A percentile compares a stretch with the other conserved stretches of the same genome.
phyloP scores from a whole-genome alignment of 2,113 vertebrate genomes.

The Amia ocellicauda region DNA sequence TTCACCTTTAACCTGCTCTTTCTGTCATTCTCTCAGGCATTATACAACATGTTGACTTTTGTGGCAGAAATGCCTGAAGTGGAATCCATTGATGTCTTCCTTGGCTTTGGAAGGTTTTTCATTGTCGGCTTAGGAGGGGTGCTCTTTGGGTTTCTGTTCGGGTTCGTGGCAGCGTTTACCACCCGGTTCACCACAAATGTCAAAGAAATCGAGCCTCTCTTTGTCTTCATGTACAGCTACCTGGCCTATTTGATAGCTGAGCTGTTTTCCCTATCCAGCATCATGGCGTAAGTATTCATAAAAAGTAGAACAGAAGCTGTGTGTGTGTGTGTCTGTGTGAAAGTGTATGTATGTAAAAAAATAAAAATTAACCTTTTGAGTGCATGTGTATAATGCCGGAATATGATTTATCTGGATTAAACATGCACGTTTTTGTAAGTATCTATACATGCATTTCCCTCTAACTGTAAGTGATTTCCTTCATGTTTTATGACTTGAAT shows the following conservation, averaged over 20 bases:
- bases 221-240: conserved; percentile 97
- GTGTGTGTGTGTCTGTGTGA: too few relatives aligned
- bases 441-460: too few relatives aligned
- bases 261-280: conserved; percentile 90
- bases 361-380: too few relatives aligned
- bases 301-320: too few relatives aligned
- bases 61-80: conserved; percentile 87
- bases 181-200: conserved; percentile 93
- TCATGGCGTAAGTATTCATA: conserved; percentile 90
- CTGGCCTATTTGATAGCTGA: conserved; percentile 92
- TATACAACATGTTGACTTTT: conserved; percentile 95
- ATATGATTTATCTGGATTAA: too few relatives aligned
- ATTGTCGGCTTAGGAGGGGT: conserved; percentile 88
- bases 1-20: not conserved
- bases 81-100: conserved; percentile 82
- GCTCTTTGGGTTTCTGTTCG: conserved; percentile 84
- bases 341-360: too few relatives aligned
- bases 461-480: too few relatives aligned
- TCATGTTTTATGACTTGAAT: too few relatives aligned
- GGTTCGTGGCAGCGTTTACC: conserved; percentile 91
- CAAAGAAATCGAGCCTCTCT: conserved; percentile 91
- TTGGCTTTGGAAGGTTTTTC: conserved; percentile 85
- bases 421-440: too few relatives aligned
- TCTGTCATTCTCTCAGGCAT: conserved; percentile 67
- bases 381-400: too few relatives aligned